A percentile compares a stretch with the other conserved stretches of the same genome.
These are phyloP conservation scores for Pseudomugil tenellus DNA, from an alignment of 2,797 vertebrate genomes.

Conservation along the genomic window DNA sequence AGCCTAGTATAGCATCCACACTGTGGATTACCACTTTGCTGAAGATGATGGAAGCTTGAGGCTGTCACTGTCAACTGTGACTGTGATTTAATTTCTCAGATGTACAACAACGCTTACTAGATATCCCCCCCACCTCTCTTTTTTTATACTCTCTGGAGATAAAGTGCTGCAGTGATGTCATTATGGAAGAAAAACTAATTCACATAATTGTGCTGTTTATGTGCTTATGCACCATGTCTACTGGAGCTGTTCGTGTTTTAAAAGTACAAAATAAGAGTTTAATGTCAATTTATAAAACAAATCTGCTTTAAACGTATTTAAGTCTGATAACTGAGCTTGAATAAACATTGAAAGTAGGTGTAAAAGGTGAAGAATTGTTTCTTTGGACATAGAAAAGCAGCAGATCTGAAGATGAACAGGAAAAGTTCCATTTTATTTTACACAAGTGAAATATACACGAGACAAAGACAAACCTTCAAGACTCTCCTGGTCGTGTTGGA, in stretches of 20 bases:
- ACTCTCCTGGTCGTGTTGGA: neutral
- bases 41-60: neutral
- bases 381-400: neutral
- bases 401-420: neutral
- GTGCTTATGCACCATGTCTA: too few relatives aligned
- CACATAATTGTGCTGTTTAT: neutral
- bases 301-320: neutral
- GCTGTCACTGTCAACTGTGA: neutral
- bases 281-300: neutral
- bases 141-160: neutral
- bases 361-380: neutral
- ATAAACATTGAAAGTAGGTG: neutral
- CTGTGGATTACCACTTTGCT: neutral
- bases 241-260: neutral
- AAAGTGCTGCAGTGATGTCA: neutral
- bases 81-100: slow-evolving; percentile 1
- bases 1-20: neutral
- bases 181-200: neutral
- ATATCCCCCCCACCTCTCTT: neutral
- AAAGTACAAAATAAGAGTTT: neutral
- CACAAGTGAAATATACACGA: neutral
- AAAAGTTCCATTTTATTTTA: neutral
- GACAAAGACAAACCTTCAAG: neutral
- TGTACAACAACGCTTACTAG: neutral
- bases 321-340: neutral